phyloP scores from a whole-genome alignment of 2,113 vertebrate species.

The Anolis carolinensis region DNA sequence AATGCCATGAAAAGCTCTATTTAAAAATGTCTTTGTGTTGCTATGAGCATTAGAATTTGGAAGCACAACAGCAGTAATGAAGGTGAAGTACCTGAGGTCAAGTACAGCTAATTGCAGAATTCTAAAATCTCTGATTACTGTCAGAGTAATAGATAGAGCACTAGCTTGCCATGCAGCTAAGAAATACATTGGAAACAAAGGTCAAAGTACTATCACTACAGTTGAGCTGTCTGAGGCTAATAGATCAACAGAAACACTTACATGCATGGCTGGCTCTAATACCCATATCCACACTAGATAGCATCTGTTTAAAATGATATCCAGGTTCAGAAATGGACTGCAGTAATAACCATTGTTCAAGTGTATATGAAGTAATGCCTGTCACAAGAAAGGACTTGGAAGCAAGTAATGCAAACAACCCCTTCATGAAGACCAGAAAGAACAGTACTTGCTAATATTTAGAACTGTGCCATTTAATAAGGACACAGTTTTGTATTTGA shows the following conservation, averaged over 20 bases:
- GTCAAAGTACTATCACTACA: conserved; percentile 42
- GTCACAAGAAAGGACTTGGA: not conserved
- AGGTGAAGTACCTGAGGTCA: conserved; percentile 4
- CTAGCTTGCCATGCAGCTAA: not conserved
- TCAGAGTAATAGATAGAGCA: conserved; percentile 16
- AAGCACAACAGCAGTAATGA: not conserved
- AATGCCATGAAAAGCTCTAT: not conserved
- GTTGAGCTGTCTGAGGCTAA: conserved; percentile 41
- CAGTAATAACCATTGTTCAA: conserved; percentile 45
- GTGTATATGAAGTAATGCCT: conserved; percentile 19
- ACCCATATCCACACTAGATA: conserved; percentile 56
- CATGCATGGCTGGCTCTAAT: conserved; percentile 56
- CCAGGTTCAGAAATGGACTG: conserved; percentile 40
- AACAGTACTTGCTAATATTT: not conserved
- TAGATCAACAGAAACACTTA: conserved; percentile 63
- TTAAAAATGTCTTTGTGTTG: not conserved
- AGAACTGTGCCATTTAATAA: accelerated
- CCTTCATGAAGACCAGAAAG: not conserved
- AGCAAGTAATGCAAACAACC: conserved; percentile 25
- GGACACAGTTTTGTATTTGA: conserved; percentile 1
- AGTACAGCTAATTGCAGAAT: conserved; percentile 2
- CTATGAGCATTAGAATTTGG: not conserved
- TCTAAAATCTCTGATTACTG: conserved; percentile 31
- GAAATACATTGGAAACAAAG: conserved; percentile 32
- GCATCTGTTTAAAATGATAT: conserved; percentile 61